Evolutionary conservation across 2,888 invertebrate species (phyloP), one percentile per base, ranked within the genome.

Genomic region (Drosophila hamatofila): DNA sequence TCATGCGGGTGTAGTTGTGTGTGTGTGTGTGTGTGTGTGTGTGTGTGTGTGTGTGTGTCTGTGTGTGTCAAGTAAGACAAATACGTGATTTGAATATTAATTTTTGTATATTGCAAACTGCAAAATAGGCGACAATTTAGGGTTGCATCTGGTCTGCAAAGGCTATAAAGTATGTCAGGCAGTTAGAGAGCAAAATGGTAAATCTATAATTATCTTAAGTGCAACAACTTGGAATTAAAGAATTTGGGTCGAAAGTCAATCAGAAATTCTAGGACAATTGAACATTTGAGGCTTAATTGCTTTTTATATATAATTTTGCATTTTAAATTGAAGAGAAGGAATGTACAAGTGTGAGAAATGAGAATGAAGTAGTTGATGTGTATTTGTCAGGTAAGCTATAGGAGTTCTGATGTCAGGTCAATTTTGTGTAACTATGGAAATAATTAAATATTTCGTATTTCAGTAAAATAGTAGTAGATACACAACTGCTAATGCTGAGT

Each of bases 61-160:
- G 42, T 68, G 66, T 80, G 59, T 74, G 80, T 69, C 85, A 86
- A 81, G 75, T 70, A 65, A 66, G 68, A 60, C 61, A 81, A 80
- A 81, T 80, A 88, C 86, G 88, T 86, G 86, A 78, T 81, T 81
- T 74, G 86, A 85, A 86, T 86, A 72, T 66, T 77, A 86, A 83
- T 81, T 71, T 71, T 78, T 75, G 49, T 65, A 42, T 57, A 64
- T n/a, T 11, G 11, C 42, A 11, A 12, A n/a, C 37, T 27, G 18
- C 52, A 44, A 67, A 75, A 60, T 55, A 46, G n/a, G 12, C 11
- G 48, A 48, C n/a, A 48, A 48, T 18, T 48, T 48, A 11, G 55
- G 33, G 46, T 35, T 35, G 56, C 39, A n/a, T 9, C 37, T 30
- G 12, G 12, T 33, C 41, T 30, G 21, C 18, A 42, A 42, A 21